Evolutionary conservation across 2,113 vertebrate species (phyloP), one percentile per base, ranked within the genome.

Genomic region (Osmerus eperlanus): DNA sequence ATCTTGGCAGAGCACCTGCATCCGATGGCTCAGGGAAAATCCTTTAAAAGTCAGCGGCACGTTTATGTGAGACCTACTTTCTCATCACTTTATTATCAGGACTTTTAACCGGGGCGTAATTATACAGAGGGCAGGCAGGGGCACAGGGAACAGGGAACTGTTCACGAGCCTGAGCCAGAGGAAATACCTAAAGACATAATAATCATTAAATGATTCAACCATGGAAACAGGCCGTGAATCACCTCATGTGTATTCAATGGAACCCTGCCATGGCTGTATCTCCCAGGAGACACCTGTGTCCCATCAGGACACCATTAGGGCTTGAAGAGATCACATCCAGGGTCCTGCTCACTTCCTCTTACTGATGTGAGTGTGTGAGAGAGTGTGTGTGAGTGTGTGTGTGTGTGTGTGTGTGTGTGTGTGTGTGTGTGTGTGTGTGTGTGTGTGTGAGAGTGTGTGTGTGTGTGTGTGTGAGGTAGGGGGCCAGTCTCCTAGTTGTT

Each of bases 1-100:
- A 91, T 91, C 88, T 87, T 60, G 3, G 70, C 64, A 54, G 73
- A 85, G 79, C 90, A 92, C 89, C 89, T 91, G 89, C 86, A 88
- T 89, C 81, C 78, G 56, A 87, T 76, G 86, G 86, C 86, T 90
- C 78, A 81, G 71, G 81, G 76, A 82, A 89, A 91, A 89, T 85
- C 87, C 86, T 87, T 91, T 89, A 89, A 89, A 90, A 89, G 87
- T 85, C 76, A 65, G 71, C 63, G 69, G 81, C 75, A 70, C 78
- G 79, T 86, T 90, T 88, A 86, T 86, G 74, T 88, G 78, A 85
- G 78, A 80, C 77, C 74, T 80, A 73, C 75, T 81, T 83, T 86
- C 81, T 83, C 87, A 88, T 87, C 85, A 86, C 23, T 84, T 73
- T 78, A 85, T 87, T 78, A 85, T 87, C 78, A 78, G 66, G 75